phyloP scores from a whole-genome alignment of 30 jellyfish, hydroid and myxozoan genomes.

The Catostylus mosaicus region DNA sequence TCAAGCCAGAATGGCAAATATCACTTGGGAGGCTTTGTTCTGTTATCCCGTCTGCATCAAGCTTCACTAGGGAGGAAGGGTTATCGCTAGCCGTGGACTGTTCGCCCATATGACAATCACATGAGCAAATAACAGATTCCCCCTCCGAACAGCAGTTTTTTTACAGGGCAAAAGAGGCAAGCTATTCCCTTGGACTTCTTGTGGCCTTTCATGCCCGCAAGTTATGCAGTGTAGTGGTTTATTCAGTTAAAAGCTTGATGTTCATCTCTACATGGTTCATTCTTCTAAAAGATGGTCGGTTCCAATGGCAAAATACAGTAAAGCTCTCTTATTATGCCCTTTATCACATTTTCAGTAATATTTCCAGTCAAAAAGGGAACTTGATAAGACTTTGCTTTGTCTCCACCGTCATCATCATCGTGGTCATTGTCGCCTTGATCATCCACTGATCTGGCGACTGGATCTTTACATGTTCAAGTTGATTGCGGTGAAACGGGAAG shows the following conservation, averaged over 20 bases:
- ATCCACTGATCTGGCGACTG: neutral
- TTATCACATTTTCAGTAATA: neutral
- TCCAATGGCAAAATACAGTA: neutral
- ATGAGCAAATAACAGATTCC: neutral
- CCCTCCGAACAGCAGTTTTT: conserved; percentile 4
- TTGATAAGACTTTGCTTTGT: too few species aligned
- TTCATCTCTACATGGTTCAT: neutral
- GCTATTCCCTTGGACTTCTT: neutral
- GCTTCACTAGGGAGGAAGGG: neutral
- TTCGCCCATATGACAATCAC: conserved; percentile 17
- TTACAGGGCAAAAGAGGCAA: conserved; percentile 20
- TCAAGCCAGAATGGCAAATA: neutral
- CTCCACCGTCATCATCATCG: too few species aligned
- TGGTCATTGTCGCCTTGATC: too few species aligned
- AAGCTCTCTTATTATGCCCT: neutral
- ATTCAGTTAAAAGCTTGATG: neutral
- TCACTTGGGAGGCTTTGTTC: neutral
- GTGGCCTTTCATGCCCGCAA: neutral
- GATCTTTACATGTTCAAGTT: neutral
- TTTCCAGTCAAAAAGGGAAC: neutral
- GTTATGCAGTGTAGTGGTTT: neutral
- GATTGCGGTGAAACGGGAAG: too few species aligned
- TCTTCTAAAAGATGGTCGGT: neutral
- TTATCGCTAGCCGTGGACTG: neutral
- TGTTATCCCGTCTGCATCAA: neutral